phyloP scores from a whole-genome alignment of 2,797 vertebrate genomes.

The Diplodus sargus region DNA sequence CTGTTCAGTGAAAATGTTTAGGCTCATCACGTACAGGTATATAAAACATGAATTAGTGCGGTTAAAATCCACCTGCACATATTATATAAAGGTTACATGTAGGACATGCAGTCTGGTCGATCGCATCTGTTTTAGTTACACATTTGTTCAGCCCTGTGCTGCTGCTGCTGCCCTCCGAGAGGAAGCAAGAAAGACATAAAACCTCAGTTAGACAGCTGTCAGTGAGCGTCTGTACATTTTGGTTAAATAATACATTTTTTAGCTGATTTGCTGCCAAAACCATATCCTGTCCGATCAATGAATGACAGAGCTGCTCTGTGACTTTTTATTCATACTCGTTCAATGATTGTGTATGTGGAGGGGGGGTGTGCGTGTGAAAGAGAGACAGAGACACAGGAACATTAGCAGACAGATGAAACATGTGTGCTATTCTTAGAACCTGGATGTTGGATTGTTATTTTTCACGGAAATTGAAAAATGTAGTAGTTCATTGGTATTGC shows the following conservation, averaged over 20 bases:
- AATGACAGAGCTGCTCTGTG: conserved; percentile 29
- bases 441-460: neutral
- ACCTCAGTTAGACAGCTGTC: conserved; percentile 10
- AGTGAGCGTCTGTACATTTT: neutral
- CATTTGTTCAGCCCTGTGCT: neutral
- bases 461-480: neutral
- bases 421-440: neutral
- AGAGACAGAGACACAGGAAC: neutral
- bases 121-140: neutral
- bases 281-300: conserved; percentile 44
- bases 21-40: no score
- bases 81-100: no score
- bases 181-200: neutral
- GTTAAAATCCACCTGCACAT: neutral
- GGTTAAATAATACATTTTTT: conserved; percentile 24
- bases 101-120: neutral
- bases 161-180: neutral
- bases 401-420: neutral
- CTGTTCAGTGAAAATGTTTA: no score
- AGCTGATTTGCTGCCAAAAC: conserved; percentile 10
- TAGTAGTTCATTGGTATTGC: neutral
- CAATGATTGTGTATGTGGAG: neutral
- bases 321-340: conserved; percentile 5
- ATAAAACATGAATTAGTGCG: no score
- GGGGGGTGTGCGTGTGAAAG: neutral